Evolutionary conservation across 2,888 invertebrate species (phyloP).

Genomic region (Petrophora chlorosata): DNA sequence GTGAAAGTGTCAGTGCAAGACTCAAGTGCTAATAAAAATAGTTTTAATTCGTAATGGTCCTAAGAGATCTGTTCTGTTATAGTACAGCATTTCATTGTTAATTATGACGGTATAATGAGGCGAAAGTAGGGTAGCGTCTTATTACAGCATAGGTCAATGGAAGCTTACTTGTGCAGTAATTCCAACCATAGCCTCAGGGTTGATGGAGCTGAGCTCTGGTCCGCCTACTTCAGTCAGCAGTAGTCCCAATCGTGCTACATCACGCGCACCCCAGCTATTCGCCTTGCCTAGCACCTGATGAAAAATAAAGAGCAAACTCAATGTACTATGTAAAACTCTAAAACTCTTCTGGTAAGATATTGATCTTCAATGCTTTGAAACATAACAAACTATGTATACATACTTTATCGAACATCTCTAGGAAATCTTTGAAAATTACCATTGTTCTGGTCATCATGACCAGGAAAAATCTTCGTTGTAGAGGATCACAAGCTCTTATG

Average conservation of each 20-base stretch:
- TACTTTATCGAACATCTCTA: not conserved
- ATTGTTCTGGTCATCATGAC: slow-evolving; percentile 72
- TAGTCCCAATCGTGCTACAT: slow-evolving; percentile 67
- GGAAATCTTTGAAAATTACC: slow-evolving; percentile 41
- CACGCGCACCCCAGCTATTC: slow-evolving; percentile 72
- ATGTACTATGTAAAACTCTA: slow-evolving; percentile 2
- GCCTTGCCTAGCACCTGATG: slow-evolving; percentile 69
- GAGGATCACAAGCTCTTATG: slow-evolving; percentile 69
- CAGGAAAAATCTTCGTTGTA: slow-evolving; percentile 69
- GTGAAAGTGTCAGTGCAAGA: no score
- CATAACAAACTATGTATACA: no score
- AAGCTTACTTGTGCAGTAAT: slow-evolving; percentile 65
- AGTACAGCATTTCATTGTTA: no score
- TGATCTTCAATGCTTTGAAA: no score
- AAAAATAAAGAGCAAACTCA: slow-evolving; percentile 37
- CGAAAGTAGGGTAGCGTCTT: not conserved
- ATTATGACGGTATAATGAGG: not conserved
- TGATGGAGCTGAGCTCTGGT: slow-evolving; percentile 58
- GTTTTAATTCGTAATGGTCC: no score
- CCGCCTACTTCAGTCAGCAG: slow-evolving; percentile 67
- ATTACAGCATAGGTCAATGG: no score
- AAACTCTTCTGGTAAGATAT: not conserved
- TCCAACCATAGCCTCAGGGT: slow-evolving; percentile 68
- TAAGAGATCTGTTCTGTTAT: no score
- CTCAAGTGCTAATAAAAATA: no score